Evolutionary conservation across 1,140 invertebrate species (phyloP), one percentile per base, ranked within the genome.

Genomic region (Leucophenga varia): DNA sequence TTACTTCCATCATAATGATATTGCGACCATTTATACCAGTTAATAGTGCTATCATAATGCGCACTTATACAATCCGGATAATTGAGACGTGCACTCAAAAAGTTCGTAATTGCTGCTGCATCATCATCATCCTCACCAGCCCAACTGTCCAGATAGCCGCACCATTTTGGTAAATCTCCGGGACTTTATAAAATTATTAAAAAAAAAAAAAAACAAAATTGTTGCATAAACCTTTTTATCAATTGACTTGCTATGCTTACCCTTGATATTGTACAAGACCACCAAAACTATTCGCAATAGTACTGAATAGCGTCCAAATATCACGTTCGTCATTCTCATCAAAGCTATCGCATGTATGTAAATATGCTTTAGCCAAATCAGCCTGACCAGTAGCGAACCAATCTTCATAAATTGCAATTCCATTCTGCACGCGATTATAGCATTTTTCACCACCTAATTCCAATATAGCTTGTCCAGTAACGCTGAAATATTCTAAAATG

Each of bases 361-460:
- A 49, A 45, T 54, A 30, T 20, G 28, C 50, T 59, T 74, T 54
- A 49, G 58, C 43, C 48, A 63, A 38, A 32, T 43, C 32, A 3
- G 61, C 42, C 2, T 74, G 57, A 1, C 44, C 49, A 18, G 35
- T 25, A 0, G 16, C 10, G 64, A 77, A 51, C 52, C 78, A 44
- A 57, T 78, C 21, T 64, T 76, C 44, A 67, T 78, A 49, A 68
- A 78, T 45, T 31, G 77, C 58, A 52, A 87, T 77, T 44, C 84
- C 79, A 68, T 79, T 74, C 39, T 75, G 58, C 14, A 82, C 79
- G 3, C 70, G 57, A 5, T 72, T 43, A 35, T 80, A 75, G 48
- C 80, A 81, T 47, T 76, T 55, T 14, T 77, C 49, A n/a, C 78
- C 77, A 0, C 77, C 80, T 2, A 74, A 47, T 19, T 51, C 28